Conservation (phyloP, 1,140 invertebrate species). For the Tetragonula clypearis region DNA sequence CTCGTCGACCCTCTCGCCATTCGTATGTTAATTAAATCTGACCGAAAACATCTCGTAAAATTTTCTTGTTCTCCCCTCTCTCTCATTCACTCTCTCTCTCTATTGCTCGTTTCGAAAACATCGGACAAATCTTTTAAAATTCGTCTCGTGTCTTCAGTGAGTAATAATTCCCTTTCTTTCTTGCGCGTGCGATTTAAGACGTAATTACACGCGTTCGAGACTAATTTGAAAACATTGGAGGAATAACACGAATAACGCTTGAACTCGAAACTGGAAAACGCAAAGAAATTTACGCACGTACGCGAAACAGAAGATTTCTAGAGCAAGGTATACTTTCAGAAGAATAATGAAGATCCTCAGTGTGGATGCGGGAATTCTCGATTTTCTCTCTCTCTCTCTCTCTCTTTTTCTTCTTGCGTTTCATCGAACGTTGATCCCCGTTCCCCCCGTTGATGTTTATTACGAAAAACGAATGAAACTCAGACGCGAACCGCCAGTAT, state of each 20-base stretch:
- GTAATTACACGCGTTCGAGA: no score
- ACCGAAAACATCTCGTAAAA: conserved; percentile 36
- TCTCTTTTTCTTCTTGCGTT: no score
- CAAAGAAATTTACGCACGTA: not conserved
- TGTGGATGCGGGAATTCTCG: not conserved
- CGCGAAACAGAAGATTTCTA: not conserved
- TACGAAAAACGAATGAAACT: not conserved
- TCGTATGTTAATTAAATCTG: conserved; percentile 48
- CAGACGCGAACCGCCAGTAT: conserved; percentile 32
- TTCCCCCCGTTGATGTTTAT: not conserved
- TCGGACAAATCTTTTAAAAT: not conserved
- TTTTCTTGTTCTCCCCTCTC: not conserved
- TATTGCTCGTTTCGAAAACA: not conserved
- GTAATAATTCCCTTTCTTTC: no score
- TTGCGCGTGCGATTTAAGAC: no score
- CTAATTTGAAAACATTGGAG: no score
- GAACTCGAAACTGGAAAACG: no score
- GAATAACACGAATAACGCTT: no score
- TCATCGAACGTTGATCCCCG: not conserved
- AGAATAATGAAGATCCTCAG: not conserved
- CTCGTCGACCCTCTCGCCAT: not conserved
- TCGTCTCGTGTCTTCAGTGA: not conserved
- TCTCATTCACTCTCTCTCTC: not conserved
- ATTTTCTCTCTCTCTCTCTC: not conserved
- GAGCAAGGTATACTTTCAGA: not conserved